A percentile compares a stretch with the other conserved stretches of the same genome.
These are phyloP conservation scores for Coendou prehensilis DNA, from an alignment of 2,797 vertebrate genomes.

Conservation along the genomic window DNA sequence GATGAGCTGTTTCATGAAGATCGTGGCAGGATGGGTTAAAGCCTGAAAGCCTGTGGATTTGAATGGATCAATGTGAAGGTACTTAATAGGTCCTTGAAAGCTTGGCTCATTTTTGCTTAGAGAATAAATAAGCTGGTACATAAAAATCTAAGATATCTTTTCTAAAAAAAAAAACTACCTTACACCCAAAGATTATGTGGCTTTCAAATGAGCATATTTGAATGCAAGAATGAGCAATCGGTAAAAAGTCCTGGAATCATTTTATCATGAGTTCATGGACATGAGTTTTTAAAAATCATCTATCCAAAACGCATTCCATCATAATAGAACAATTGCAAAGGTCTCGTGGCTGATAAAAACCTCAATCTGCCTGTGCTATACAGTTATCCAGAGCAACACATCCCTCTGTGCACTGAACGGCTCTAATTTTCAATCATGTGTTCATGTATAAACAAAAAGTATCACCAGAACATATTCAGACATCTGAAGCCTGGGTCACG, in stretches of 20 bases:
- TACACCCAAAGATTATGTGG: neutral
- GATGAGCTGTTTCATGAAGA: conserved; percentile 70
- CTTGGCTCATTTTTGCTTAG: conserved; percentile 44
- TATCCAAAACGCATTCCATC: conserved; percentile 30
- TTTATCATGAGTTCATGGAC: conserved; percentile 43
- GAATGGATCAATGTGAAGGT: conserved; percentile 53
- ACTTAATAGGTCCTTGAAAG: conserved; percentile 47
- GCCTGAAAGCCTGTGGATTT: conserved; percentile 45
- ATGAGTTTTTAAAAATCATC: conserved; percentile 52
- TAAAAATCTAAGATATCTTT: conserved; percentile 60
- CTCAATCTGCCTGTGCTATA: conserved; percentile 11
- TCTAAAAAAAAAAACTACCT: conserved; percentile 57
- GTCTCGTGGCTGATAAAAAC: conserved; percentile 38
- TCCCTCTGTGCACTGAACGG: neutral
- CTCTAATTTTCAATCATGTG: conserved; percentile 19
- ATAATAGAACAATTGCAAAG: conserved; percentile 2
- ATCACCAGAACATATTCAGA: neutral
- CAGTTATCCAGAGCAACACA: conserved; percentile 68
- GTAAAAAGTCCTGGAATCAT: neutral
- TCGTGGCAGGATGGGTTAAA: conserved; percentile 6
- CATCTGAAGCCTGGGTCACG: conserved; percentile 8
- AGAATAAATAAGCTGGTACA: conserved; percentile 46
- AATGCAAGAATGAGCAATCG: conserved; percentile 35
- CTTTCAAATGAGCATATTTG: conserved; percentile 13
- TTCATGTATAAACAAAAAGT: conserved; percentile 15